Evolutionary conservation across 2,888 invertebrate genomes (phyloP), one percentile per base, ranked within the genome.

Genomic region (Ectemnius continuus): DNA sequence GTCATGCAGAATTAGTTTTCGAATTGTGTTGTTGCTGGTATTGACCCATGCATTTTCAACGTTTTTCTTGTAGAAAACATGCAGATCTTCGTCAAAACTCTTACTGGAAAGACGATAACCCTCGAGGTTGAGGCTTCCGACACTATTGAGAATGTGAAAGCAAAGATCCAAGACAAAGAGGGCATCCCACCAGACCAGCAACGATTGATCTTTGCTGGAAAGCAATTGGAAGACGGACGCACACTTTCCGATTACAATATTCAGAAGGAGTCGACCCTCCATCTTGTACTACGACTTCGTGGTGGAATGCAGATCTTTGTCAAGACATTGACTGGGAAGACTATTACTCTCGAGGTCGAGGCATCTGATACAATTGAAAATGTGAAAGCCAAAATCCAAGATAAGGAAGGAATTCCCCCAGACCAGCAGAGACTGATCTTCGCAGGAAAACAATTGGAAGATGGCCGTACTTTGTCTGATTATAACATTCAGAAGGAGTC

Each of bases 171-270:
- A 4, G 73, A 76, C 26, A 76, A 73, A 36, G 80, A 78, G 28
- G 92, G 96, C 86, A 96, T 96, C 91, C 95, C 95, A 80, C 95
- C 95, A 86, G 96, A 96, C 91, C 96, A 96, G 92, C 96, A 96
- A 91, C 94, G 96, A 87, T 92, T 97, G 91, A 97, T 97, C 92
- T 98, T 98, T 91, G 97, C 97, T 84, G 98, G 98, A 71, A 98
- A 97, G 91, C 98, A 98, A 92, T 91, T 98, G 88, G 98, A 98
- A 92, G 98, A 98, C 94, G 98, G 97, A 11, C 94, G 97, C 71
- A 97, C 97, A 2, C 92, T 98, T 52, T 96, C 96, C 0, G 98
- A 98, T 90, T 98, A 98, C 92, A 97, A 97, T 91, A 97, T 98
- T 89, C 97, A 98, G 92, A 97, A 97, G 91, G 97, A 97, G 91